Conservation (phyloP, 2,113 vertebrate species). For the Gymnorhina tibicen region DNA sequence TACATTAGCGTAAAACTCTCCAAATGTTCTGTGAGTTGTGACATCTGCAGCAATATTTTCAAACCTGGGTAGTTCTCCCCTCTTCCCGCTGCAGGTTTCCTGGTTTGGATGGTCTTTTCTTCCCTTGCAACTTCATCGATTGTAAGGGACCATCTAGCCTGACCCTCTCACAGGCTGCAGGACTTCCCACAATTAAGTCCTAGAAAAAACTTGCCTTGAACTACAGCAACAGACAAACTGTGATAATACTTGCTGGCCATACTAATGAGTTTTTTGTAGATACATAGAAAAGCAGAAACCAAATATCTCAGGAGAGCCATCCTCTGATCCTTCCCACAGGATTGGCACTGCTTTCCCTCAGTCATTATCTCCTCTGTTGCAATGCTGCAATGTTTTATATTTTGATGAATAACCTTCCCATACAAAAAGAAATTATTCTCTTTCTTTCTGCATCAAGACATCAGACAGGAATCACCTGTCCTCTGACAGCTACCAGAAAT, state of each 20-base stretch:
- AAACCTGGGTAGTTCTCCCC: neutral
- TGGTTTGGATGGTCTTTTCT: neutral
- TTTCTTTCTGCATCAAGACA: neutral
- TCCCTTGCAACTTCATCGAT: neutral
- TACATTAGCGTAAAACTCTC: slow-evolving; percentile 37
- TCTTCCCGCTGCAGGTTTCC: neutral
- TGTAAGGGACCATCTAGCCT: neutral
- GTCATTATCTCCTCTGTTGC: neutral
- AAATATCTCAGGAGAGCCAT: neutral
- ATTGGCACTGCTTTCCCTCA: neutral
- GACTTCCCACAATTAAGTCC: neutral
- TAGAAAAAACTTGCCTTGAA: neutral
- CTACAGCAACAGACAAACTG: neutral
- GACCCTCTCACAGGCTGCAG: neutral
- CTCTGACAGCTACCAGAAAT: neutral
- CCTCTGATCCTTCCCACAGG: neutral
- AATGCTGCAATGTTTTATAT: neutral
- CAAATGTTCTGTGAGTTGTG: slow-evolving; percentile 35
- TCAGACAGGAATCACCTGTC: neutral
- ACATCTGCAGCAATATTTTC: slow-evolving; percentile 42
- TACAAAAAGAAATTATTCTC: neutral
- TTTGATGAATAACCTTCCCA: neutral
- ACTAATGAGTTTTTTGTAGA: neutral
- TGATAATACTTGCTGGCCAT: neutral
- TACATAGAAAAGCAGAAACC: neutral